Conservation (phyloP, 92 coral and sea anemone genomes). For the Zoanthus gigantus region DNA sequence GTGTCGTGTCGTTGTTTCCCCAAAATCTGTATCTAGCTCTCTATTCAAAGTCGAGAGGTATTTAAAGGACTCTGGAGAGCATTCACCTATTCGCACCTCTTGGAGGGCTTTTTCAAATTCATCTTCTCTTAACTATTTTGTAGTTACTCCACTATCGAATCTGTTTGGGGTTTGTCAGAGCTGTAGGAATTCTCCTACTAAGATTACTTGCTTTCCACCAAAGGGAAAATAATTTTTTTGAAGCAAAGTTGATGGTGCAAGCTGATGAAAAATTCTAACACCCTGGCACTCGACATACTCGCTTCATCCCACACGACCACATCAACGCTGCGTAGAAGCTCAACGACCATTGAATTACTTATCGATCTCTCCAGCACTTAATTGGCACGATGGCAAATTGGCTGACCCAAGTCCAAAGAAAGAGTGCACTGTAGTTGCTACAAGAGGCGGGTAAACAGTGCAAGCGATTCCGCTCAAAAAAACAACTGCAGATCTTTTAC, state of each 20-base stretch:
- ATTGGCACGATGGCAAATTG: background rate
- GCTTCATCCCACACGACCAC: background rate
- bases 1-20: constrained; percentile 23
- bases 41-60: constrained; percentile 4
- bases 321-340: background rate
- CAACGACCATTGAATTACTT: constrained; percentile 1
- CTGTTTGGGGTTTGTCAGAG: too few relatives aligned
- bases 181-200: too few relatives aligned
- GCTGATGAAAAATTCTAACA: too few relatives aligned
- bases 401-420: constrained; percentile 38
- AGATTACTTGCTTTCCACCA: too few relatives aligned
- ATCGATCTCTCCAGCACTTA: constrained; percentile 24
- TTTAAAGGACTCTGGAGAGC: constrained; percentile 14
- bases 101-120: constrained; percentile 34
- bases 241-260: too few relatives aligned
- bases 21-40: background rate
- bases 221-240: too few relatives aligned
- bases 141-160: too few relatives aligned
- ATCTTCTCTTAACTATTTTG: background rate
- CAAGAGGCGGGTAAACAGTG: constrained; percentile 22
- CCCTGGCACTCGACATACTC: too few relatives aligned
- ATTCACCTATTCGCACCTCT: constrained; percentile 32
- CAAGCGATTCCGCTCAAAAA: constrained; percentile 47
- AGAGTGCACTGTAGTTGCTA: constrained; percentile 45
- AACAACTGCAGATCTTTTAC: constrained; percentile 17